Base-by-base conservation (phyloP, 2,888 invertebrate genomes). In the Trilocha varians region DNA sequence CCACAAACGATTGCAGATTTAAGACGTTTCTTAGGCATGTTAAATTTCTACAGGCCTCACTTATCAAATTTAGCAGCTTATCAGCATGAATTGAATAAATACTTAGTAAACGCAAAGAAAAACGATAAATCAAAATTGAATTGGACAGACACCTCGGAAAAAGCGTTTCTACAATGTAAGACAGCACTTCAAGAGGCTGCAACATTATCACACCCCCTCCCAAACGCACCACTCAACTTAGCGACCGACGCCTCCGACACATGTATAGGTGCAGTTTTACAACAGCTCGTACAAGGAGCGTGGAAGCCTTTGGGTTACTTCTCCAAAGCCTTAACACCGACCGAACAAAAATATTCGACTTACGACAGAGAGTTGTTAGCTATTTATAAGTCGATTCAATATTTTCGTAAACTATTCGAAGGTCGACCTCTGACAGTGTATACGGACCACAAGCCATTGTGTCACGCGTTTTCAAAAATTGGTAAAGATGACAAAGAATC, bases 361-460 rank as follows among this genome's bases (percentile, higher is more conserved):
- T 48, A 48, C 32, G 46, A 47, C 39, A 36, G 46, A 3, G 46
- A 46, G 37, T 32, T 49, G 1, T 37, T 43, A 38, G 44, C 44
- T 1, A 43, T 48, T 16, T 46, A 43, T 33, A 34, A 43, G 34
- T 41, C 43, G 13, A 41, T 49, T 13, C 17, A 33, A 16, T 39
- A 46, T 15, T 43, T 48, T 43, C 34, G 42, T 6, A 32, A 43
- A 36, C 15, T 47, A 15, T 17, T 52, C 14, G 48, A 48, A 39
- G 52, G 49, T 14, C 32, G 40, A 13, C 25, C 42, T 17, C 34
- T 51, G 17, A 34, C 36, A 15, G 13, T 51, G 3, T 42, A 37
- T 34, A 51, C 48, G 2, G 47, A 51, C 33, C 51, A 51, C 38
- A 51, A 51, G 18, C 47, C 49, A 5, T 35, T 51, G 14, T 41